Base-by-base conservation (phyloP, 1,140 invertebrate species). In the Drosophila pseudoananassae region DNA sequence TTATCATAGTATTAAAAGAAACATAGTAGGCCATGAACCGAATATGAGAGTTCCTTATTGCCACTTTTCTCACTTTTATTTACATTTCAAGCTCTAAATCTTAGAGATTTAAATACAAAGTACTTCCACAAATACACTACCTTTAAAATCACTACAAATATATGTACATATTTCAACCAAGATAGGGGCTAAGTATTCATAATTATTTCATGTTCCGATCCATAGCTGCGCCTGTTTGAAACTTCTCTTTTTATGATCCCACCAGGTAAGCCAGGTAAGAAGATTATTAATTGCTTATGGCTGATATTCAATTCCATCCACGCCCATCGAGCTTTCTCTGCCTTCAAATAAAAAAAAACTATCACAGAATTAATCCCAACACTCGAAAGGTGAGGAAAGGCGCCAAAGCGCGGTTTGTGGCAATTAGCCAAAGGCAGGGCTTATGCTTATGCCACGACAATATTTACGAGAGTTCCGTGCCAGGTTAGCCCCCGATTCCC, bases 341-440 rank as follows among this genome's bases (percentile, higher is more conserved):
- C 59, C 25, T 10, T 5, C 47, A 14, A 27, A 5, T 25, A 20
- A 47, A 36, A 36, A 36, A 36, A 36, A 61, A 49, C 45, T 31
- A 61, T 31, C 7, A 10, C 15, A 49, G 15, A 45, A 49, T 59
- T 65, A 65, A 60, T 49, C 23, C 33, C 15, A 46, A 3, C 14
- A 14, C 38, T 2, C 40, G 43, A 38, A 57, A 63, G 14, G 20
- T 47, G 29, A n/a, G 29, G 56, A 61, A 70, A 40, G 54, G 17
- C 9, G 40, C 31, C 49, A 33, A 53, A 53, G 12, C 7, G 40
- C 8, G 20, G 47, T 50, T 58, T 68, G 40, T 49, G 50, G 43
- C 66, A 55, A 56, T 70, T 58, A 54, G 40, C 53, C 53, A 46
- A 70, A 45, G 53, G 51, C 54, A 51, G 45, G 5, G 5, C 43